Base-by-base conservation (phyloP, 1,140 invertebrate species). In the Orchesella cincta region DNA sequence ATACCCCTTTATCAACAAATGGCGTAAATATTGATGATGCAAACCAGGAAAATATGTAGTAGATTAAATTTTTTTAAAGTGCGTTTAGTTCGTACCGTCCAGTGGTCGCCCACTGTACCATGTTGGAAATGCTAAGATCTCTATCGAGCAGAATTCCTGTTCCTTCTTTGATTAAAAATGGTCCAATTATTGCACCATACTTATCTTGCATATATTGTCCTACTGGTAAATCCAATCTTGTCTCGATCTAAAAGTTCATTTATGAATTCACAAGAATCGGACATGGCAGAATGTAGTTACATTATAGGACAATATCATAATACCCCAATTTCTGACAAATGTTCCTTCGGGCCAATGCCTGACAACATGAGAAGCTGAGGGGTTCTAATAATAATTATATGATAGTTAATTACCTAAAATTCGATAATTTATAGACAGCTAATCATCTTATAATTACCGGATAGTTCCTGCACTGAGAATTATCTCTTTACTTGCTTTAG, bases 331-430 rank as follows among this genome's bases (percentile, higher is more conserved):
- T 2, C 5, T 31, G 74, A 34, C 20, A 87, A 71, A 77, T 87
- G 85, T 14, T 81, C 80, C 29, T 73, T 82, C 2, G 85, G 84
- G 36, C 86, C 86, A 71, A 87, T 80, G 51, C 86, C 86, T 16
- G 86, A 88, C 0, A 88, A 80, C 83, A 89, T 84, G 5, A 89
- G 80, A 26, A 89, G 46, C 75, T 86, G 83, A 1, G 86, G 83
- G 5, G 83, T 88, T 79, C 92, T 91, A 18, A 93, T n/a, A n/a
- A n/a, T n/a, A n/a, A n/a, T n/a, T n/a, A n/a, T n/a, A n/a, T n/a
- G n/a, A n/a, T n/a, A n/a, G n/a, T n/a, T n/a, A n/a, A n/a, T n/a
- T n/a, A n/a, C n/a, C n/a, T n/a, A n/a, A n/a, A n/a, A n/a, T n/a
- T n/a, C n/a, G n/a, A n/a, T n/a, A n/a, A n/a, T n/a, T n/a, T n/a